Evolutionary conservation across 2,888 invertebrate genomes (phyloP).

Genomic region (Nomada fucata): DNA sequence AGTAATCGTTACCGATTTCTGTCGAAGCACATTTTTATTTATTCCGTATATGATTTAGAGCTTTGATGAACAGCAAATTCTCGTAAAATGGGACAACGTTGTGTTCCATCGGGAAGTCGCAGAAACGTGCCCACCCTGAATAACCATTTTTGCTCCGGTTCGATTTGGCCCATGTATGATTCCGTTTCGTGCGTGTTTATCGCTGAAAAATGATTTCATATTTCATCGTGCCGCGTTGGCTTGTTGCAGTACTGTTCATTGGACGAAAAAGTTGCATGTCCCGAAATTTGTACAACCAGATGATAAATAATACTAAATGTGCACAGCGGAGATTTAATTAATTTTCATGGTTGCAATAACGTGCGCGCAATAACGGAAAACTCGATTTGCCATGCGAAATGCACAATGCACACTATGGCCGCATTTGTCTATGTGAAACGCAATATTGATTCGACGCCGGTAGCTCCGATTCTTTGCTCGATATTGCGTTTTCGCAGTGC

Average conservation of each 20-base stretch:
- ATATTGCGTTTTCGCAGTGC: neutral
- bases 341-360: conserved; percentile 38
- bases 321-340: conserved; percentile 34
- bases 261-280: conserved; percentile 9
- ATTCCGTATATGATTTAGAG: no score
- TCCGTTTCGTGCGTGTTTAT: neutral
- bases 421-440: conserved; percentile 41
- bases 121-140: neutral
- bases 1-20: no score
- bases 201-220: conserved; percentile 1
- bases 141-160: neutral
- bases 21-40: no score
- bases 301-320: conserved; percentile 42
- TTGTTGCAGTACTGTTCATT: neutral
- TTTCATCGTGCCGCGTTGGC: neutral
- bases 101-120: neutral
- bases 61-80: no score
- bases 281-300: conserved; percentile 19
- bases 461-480: conserved; percentile 30
- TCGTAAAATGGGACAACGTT: no score
- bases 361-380: conserved; percentile 33
- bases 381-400: conserved; percentile 36
- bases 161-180: conserved; percentile 1
- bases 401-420: conserved; percentile 5
- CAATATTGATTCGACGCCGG: conserved; percentile 42